Percentiles rank a stretch among this genome's conserved stretches.
These are phyloP conservation scores for Paraplagusia blochii DNA, from an alignment of 2,113 vertebrate species.

Conservation along the genomic window DNA sequence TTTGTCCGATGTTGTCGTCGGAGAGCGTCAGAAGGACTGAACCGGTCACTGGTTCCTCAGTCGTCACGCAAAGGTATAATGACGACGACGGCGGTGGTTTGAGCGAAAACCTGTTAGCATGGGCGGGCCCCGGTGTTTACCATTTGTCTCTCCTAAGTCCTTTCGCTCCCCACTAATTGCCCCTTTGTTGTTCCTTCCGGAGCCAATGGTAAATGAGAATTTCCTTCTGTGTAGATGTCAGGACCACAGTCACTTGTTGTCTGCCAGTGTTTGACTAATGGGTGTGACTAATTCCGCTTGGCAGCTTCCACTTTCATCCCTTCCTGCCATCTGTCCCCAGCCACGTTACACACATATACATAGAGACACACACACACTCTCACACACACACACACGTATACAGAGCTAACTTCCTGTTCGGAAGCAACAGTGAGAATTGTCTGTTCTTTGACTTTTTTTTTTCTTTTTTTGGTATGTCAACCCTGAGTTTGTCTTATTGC, in stretches of 20 bases:
- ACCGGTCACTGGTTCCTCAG: too few species aligned
- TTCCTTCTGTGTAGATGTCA: slow-evolving; percentile 67
- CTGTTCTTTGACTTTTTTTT: slow-evolving; percentile 20
- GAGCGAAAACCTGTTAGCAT: slow-evolving; percentile 24
- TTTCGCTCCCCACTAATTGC: slow-evolving; percentile 17
- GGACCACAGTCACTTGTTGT: slow-evolving; percentile 64
- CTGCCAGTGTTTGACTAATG: slow-evolving; percentile 77
- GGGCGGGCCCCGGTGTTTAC: slow-evolving; percentile 29
- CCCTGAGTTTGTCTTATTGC: slow-evolving; percentile 18
- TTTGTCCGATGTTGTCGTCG: slow-evolving; percentile 50
- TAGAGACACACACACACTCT: slow-evolving; percentile 16
- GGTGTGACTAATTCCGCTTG: slow-evolving; percentile 78
- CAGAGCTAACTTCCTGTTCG: too few species aligned
- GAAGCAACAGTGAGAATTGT: slow-evolving; percentile 31
- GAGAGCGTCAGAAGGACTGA: not conserved
- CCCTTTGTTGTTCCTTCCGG: slow-evolving; percentile 64
- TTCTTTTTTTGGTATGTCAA: slow-evolving; percentile 33
- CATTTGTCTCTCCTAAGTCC: slow-evolving; percentile 35
- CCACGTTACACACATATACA: slow-evolving; percentile 66
- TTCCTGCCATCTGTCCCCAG: slow-evolving; percentile 77
- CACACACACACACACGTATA: slow-evolving; percentile 25
- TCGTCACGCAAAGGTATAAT: slow-evolving; percentile 6
- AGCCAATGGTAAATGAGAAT: slow-evolving; percentile 72
- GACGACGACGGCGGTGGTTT: slow-evolving; percentile 11
- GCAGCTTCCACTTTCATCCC: slow-evolving; percentile 69